Evolutionary conservation across 2,888 invertebrate genomes (phyloP).

Genomic region (Drosophila limbata): DNA sequence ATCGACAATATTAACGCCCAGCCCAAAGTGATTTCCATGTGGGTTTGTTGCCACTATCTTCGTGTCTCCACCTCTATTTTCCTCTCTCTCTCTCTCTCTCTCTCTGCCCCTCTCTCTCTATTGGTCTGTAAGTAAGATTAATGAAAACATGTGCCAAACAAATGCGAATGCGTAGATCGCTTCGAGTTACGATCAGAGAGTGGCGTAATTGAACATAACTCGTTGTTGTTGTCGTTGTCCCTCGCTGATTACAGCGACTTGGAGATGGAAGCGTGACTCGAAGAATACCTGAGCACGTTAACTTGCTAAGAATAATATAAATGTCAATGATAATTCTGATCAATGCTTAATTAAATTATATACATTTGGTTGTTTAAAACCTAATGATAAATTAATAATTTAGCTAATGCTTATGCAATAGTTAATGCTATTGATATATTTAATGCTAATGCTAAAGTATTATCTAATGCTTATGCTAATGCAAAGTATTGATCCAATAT

Average conservation of each 20-base stretch:
- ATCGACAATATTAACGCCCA: conserved; percentile 9
- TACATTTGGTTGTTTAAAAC: not conserved
- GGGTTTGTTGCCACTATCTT: conserved; percentile 35
- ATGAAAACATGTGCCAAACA: conserved; percentile 78
- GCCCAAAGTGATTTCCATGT: conserved; percentile 43
- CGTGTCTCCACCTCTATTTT: conserved; percentile 6
- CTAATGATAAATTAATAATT: not conserved
- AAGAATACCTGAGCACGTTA: not conserved
- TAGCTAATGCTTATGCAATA: not conserved
- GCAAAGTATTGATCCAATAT: not conserved
- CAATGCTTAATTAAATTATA: not conserved
- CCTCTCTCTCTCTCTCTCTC: not conserved
- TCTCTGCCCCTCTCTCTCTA: conserved; percentile 3
- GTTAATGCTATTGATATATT: not conserved
- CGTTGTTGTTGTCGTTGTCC: conserved; percentile 61
- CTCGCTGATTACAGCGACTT: conserved; percentile 69
- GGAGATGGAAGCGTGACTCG: conserved; percentile 43
- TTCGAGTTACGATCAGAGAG: conserved; percentile 52
- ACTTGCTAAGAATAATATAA: not conserved
- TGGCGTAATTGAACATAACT: conserved; percentile 78
- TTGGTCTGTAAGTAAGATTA: conserved; percentile 65
- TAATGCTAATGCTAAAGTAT: not conserved
- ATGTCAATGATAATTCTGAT: not conserved
- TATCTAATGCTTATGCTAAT: not conserved
- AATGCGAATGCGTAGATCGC: conserved; percentile 73